Evolutionary conservation across 2,888 invertebrate species (phyloP), one percentile per base, ranked within the genome.

Genomic region (Catocala sponsa): DNA sequence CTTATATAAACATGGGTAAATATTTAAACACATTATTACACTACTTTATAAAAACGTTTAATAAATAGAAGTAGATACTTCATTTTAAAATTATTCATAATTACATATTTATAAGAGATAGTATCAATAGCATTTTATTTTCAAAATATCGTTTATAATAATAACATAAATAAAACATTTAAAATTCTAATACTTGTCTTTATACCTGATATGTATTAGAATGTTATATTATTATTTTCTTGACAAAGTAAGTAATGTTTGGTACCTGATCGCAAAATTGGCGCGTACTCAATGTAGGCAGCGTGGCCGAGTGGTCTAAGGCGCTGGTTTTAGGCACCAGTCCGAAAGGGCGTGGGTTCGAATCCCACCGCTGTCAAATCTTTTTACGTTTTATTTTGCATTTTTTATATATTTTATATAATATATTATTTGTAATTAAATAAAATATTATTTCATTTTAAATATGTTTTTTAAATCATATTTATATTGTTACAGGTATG

Each of bases 281-380:
- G 6, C 0, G 0, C 0, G 0, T 0, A 0, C 0, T 0, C 0
- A 0, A n/a, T 7, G 25, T 51, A 75, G 95, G 95, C 95, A 95
- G 95, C 95, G 95, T 96, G 95, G 96, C 96, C 95, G 95, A 96
- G 95, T 95, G 95, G 95, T 95, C 95, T 95, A 96, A 96, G 96
- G 96, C 96, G 95, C 95, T 95, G 95, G 95, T 95, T 96, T 96
- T 95, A 96, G 96, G 95, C 95, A 95, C 95, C 95, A 96, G 95
- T 95, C 95, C 95, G 95, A 95, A 95, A 95, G 95, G 95, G 95
- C 96, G 95, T 95, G 96, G 96, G 95, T 96, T 96, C 96, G 96
- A 96, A 96, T 96, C 96, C 96, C 96, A 96, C 95, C 95, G 94
- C 94, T 95, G 94, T 94, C 94, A 94, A 88, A 33, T 0, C 59